Conservation (phyloP, 2,888 invertebrate genomes). For the Spodoptera picta region DNA sequence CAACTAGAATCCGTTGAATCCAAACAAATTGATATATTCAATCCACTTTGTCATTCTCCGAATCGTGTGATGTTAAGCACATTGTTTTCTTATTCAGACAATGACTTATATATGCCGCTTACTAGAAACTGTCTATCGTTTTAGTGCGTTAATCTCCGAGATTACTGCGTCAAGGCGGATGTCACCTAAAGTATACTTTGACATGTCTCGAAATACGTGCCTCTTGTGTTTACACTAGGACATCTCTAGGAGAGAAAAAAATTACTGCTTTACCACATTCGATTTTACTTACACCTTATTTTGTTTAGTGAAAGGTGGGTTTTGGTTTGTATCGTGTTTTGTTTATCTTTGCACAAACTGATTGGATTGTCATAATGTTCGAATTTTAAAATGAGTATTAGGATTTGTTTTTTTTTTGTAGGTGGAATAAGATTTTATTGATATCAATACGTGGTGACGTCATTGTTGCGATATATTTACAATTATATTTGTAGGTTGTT, state of each 20-base stretch:
- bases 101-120: conserved; percentile 73
- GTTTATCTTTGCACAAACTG: conserved; percentile 46
- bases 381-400: conserved; percentile 48
- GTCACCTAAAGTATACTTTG: conserved; percentile 77
- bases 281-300: conserved; percentile 34
- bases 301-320: neutral
- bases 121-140: conserved; percentile 70
- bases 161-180: conserved; percentile 78
- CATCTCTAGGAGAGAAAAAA: conserved; percentile 66
- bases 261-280: conserved; percentile 27
- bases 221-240: conserved; percentile 74
- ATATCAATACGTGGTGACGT: conserved; percentile 11
- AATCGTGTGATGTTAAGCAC: conserved; percentile 56
- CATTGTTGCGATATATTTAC: neutral
- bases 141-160: conserved; percentile 73
- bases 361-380: conserved; percentile 62
- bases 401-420: conserved; percentile 13
- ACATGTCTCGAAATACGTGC: conserved; percentile 77
- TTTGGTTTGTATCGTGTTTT: conserved; percentile 16
- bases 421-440: neutral
- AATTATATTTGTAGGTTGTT: neutral
- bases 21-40: conserved; percentile 20
- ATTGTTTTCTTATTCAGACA: conserved; percentile 68
- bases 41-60: conserved; percentile 48
- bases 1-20: neutral